Evolutionary conservation across 2,888 invertebrate genomes (phyloP).

Genomic region (Dynastes hyllus): DNA sequence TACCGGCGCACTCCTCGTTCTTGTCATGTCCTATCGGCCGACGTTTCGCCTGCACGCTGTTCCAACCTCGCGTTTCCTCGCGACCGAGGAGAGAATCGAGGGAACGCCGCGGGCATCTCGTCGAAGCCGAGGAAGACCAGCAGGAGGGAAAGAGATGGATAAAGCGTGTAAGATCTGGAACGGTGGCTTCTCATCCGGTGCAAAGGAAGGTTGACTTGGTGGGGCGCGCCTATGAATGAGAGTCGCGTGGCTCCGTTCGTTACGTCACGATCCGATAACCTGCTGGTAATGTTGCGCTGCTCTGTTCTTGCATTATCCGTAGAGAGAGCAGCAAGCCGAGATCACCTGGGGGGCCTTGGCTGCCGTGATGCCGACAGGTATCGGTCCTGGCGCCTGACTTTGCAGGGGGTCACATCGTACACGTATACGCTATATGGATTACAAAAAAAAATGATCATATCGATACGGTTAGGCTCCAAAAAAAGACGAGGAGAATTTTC

Average conservation of each 20-base stretch:
- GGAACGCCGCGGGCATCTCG: slow-evolving; percentile 30
- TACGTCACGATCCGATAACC: slow-evolving; percentile 44
- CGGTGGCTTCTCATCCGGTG: slow-evolving; percentile 35
- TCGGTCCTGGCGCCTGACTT: slow-evolving; percentile 38
- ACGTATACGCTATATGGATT: background rate
- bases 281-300: slow-evolving; percentile 31
- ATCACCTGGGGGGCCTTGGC: slow-evolving; percentile 27
- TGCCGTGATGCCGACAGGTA: slow-evolving; percentile 29
- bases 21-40: slow-evolving; percentile 12
- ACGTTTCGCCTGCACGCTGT: background rate
- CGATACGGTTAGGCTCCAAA: background rate
- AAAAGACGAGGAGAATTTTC: slow-evolving; percentile 1
- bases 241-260: slow-evolving; percentile 51
- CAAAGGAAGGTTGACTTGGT: background rate
- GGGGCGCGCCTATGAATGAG: slow-evolving; percentile 47
- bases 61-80: slow-evolving; percentile 22
- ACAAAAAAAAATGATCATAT: background rate
- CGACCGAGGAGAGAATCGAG: slow-evolving; percentile 7
- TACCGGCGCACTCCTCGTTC: background rate
- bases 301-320: slow-evolving; percentile 7
- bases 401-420: slow-evolving; percentile 33
- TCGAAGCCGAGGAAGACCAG: slow-evolving; percentile 13
- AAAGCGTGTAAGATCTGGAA: slow-evolving; percentile 24
- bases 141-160: slow-evolving; percentile 13
- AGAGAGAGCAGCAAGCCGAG: slow-evolving; percentile 8